These are phyloP conservation scores for Parotia lawesii DNA, from an alignment of 2,113 vertebrate species.

Conservation along the genomic window DNA sequence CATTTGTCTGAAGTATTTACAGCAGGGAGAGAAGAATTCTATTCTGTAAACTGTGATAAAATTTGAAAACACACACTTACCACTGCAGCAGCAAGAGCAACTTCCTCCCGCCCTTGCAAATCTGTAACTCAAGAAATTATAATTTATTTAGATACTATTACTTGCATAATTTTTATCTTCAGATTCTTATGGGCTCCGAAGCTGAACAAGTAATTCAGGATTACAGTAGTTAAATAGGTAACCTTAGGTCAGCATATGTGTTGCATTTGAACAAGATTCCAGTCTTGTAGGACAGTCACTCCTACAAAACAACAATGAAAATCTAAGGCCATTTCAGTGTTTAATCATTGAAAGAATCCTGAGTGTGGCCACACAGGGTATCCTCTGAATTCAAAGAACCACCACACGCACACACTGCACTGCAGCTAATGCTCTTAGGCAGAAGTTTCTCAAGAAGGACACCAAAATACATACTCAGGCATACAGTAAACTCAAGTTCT, in stretches of 20 bases:
- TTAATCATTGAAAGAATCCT: background rate
- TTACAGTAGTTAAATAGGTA: background rate
- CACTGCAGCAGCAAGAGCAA: conserved; percentile 17
- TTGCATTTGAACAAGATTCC: background rate
- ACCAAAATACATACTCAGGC: background rate
- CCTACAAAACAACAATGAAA: background rate
- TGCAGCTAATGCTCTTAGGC: background rate
- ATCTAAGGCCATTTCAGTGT: background rate
- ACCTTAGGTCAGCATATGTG: background rate
- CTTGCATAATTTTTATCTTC: background rate
- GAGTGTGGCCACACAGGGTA: background rate
- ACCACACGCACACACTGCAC: accelerated
- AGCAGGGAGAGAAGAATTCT: background rate
- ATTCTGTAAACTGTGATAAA: background rate
- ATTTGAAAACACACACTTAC: conserved; percentile 10
- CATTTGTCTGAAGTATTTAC: background rate
- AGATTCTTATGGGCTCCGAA: background rate
- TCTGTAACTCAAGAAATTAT: conserved; percentile 5
- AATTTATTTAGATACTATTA: background rate
- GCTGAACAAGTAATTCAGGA: background rate
- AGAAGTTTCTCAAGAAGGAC: background rate
- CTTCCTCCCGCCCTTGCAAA: conserved; percentile 43
- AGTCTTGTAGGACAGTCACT: background rate
- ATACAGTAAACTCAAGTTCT: background rate
- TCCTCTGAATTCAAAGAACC: background rate